A percentile compares a stretch with the other conserved stretches of the same genome.
Evolutionary conservation across 53 echinoderm and acorn worm genomes (phyloP).

Genomic region (Holothuria scabra): DNA sequence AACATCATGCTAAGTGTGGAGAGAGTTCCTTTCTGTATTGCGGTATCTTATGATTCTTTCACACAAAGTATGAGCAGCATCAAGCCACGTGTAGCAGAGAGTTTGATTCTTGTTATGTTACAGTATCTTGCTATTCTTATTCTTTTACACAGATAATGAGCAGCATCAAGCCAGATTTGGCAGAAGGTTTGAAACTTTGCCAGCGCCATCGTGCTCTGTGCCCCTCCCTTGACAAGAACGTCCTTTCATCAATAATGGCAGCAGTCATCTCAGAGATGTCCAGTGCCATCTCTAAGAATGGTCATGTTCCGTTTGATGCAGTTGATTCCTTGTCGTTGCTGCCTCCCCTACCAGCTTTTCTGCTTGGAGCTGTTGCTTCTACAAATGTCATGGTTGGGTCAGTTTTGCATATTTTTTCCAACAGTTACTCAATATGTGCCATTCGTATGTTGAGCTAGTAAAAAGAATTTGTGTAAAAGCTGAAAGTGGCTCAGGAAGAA

Average conservation of each 20-base stretch:
- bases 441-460: too few relatives aligned
- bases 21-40: constrained; percentile 37
- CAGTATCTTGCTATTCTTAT: background rate
- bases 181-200: constrained; percentile 65
- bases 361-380: constrained; percentile 60
- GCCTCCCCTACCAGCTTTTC: constrained; percentile 70
- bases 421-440: too few relatives aligned
- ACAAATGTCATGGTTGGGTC: constrained; percentile 62
- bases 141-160: constrained; percentile 60
- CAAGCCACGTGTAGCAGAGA: constrained; percentile 72
- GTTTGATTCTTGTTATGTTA: too few relatives aligned
- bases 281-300: constrained; percentile 50
- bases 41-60: background rate
- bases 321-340: constrained; percentile 58
- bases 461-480: too few relatives aligned
- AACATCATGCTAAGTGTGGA: constrained; percentile 64
- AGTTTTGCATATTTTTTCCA: background rate
- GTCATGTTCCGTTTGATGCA: constrained; percentile 53
- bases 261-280: constrained; percentile 76
- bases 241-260: constrained; percentile 69
- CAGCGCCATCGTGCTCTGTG: constrained; percentile 45
- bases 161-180: constrained; percentile 66
- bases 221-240: constrained; percentile 50
- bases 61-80: constrained; percentile 61
- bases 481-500: too few relatives aligned